Evolutionary conservation across 2,797 vertebrate genomes (phyloP), one percentile per base, ranked within the genome.

Genomic region (Pitangus sulphuratus): DNA sequence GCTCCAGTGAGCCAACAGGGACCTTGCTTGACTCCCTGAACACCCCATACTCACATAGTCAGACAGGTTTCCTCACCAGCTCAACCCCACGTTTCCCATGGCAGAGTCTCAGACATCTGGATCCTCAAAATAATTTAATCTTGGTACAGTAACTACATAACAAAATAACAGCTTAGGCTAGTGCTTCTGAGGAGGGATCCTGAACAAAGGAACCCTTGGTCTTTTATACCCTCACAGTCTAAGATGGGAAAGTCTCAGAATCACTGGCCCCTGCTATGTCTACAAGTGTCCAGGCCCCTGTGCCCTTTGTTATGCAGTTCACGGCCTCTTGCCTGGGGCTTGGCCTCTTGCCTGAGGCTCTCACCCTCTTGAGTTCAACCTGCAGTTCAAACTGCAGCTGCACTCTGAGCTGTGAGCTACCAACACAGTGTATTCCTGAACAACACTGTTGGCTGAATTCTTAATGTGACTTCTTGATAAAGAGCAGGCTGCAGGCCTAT

Each of bases 311-410:
- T 64, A n/a, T 24, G 31, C 61, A 64, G 61, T 44, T 42, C 20
- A 21, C 0, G 0, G 19, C n/a, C 4, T 39, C 54, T 62, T 77
- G 11, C 28, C 22, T 50, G 44, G 24, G 37, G n/a, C 44, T 39
- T 39, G 0, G 19, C n/a, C 4, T 39, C 54, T 62, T 77, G 14
- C 28, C 22, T 50, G 44, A 20, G 37, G n/a, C 44, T 39, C 37
- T 83, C 0, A 0, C 4, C 7, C 26, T 24, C 8, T 11, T 12
- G 48, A 75, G 35, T 37, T 70, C 48, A 56, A 11, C 11, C 9
- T 5, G n/a, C 37, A 50, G 19, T 24, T 76, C 1, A 0, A 25
- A 11, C 28, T 64, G 24, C 42, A 57, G 37, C 48, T 69, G 20
- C 33, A 50, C 37, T 19, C 42, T 44, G 58, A 40, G 57, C 26